A percentile compares a stretch with the other conserved stretches of the same genome.
Evolutionary conservation across 2,797 vertebrate species (phyloP).

Genomic region (Hippocampus kuda): DNA sequence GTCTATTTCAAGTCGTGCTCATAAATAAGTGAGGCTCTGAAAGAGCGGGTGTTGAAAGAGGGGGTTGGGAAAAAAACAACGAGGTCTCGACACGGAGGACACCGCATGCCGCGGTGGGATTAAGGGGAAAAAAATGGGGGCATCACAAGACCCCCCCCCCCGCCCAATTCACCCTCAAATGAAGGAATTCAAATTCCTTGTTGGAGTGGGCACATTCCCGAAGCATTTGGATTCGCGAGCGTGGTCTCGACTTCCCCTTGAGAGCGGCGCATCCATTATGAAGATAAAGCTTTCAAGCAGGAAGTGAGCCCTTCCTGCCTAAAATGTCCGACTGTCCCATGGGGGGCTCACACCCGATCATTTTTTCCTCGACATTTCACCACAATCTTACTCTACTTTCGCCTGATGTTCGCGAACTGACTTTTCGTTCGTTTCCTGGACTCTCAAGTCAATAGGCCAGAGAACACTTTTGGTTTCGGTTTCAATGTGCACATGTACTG

Average conservation of each 20-base stretch:
- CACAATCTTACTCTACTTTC: slow-evolving; percentile 32
- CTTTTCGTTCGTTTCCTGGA: background rate
- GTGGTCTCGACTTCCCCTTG: slow-evolving; percentile 55
- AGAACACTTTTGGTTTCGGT: background rate
- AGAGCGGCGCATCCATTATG: slow-evolving; percentile 54
- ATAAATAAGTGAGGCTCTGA: slow-evolving; percentile 61
- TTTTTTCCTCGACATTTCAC: slow-evolving; percentile 41
- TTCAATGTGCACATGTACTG: background rate
- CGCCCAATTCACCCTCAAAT: slow-evolving; percentile 1
- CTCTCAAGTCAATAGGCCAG: background rate
- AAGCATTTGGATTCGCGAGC: slow-evolving; percentile 51
- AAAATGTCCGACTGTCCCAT: slow-evolving; percentile 34
- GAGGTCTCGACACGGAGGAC: slow-evolving; percentile 17
- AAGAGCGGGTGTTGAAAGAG: slow-evolving; percentile 24
- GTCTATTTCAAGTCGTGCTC: slow-evolving; percentile 66
- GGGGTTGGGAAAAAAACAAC: slow-evolving; percentile 21
- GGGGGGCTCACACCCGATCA: background rate
- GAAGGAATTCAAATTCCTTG: background rate
- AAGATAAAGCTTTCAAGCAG: slow-evolving; percentile 51
- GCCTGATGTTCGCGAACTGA: background rate
- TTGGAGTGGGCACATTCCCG: slow-evolving; percentile 5
- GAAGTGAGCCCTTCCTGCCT: slow-evolving; percentile 47
- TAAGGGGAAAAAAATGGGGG: slow-evolving; percentile 14
- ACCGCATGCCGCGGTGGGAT: background rate
- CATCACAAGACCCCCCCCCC: slow-evolving; percentile 2